These are phyloP conservation scores for Plutella xylostella DNA, from an alignment of 2,888 invertebrate genomes.

Conservation along the genomic window DNA sequence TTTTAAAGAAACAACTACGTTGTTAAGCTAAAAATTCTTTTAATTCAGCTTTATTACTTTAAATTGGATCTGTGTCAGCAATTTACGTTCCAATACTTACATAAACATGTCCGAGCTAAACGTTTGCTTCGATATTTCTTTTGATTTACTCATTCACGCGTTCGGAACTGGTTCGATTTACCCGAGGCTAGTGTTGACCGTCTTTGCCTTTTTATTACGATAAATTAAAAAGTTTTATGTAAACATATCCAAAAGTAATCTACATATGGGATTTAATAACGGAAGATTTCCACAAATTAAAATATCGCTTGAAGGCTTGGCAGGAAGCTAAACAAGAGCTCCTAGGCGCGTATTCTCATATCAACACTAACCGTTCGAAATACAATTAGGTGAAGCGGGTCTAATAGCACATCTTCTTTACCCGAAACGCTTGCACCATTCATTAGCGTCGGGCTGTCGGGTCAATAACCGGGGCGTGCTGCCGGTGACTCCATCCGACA, in stretches of 20 bases:
- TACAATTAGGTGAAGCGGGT: conserved; percentile 19
- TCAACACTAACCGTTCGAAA: neutral
- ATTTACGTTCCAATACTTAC: conserved; percentile 29
- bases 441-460: conserved; percentile 43
- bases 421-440: conserved; percentile 46
- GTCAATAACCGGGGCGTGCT: conserved; percentile 54
- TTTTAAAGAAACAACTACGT: no score
- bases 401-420: conserved; percentile 43
- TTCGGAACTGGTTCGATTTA: conserved; percentile 5
- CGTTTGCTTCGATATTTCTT: conserved; percentile 28
- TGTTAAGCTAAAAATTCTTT: conserved; percentile 2
- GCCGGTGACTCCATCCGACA: conserved; percentile 22
- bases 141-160: conserved; percentile 29
- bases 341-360: neutral
- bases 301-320: neutral
- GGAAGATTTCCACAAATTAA: neutral
- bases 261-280: no score
- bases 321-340: neutral
- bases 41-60: conserved; percentile 19
- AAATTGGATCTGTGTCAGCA: conserved; percentile 33
- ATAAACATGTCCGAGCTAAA: conserved; percentile 31
- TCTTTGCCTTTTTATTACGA: conserved; percentile 27
- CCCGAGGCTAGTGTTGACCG: conserved; percentile 28
- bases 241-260: no score
- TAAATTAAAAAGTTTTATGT: conserved; percentile 33